phyloP scores from a whole-genome alignment of 2,797 vertebrate genomes.

The Poecile montanus region DNA sequence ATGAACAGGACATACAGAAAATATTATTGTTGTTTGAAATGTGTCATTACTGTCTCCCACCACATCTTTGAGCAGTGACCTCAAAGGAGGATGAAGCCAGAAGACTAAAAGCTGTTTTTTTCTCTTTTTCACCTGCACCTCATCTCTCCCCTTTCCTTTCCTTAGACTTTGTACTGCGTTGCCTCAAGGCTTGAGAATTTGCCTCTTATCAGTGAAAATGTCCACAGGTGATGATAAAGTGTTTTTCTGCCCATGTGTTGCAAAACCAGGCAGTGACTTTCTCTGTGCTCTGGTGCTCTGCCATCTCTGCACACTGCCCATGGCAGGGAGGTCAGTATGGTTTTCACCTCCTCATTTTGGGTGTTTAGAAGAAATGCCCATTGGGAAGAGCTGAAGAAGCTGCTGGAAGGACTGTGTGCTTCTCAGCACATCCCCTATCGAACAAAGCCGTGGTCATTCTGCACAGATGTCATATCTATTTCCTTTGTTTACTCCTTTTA shows the following conservation, averaged over 20 bases:
- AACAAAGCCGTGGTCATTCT: not conserved
- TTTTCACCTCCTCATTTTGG: not conserved
- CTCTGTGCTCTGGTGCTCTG: not conserved
- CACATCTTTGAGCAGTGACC: not conserved
- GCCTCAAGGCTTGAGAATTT: not conserved
- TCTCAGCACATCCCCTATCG: not conserved
- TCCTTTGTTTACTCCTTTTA: not conserved
- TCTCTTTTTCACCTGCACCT: not conserved
- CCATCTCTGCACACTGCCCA: not conserved
- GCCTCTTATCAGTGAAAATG: not conserved
- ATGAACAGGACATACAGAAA: not conserved
- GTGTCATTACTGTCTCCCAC: not conserved
- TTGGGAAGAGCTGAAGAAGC: not conserved
- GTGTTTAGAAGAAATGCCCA: not conserved
- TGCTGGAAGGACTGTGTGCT: not conserved
- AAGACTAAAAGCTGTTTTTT: rapidly evolving
- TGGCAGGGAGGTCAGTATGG: not conserved
- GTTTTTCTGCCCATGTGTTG: not conserved
- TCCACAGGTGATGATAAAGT: not conserved
- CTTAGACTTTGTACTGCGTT: not conserved
- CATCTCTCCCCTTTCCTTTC: not conserved
- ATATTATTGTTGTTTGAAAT: not conserved
- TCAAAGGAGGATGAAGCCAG: not conserved
- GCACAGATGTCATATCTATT: not conserved
- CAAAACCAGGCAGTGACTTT: not conserved